These are phyloP conservation scores for Scaeva pyrastri DNA, from an alignment of 2,888 invertebrate genomes.

Conservation along the genomic window DNA sequence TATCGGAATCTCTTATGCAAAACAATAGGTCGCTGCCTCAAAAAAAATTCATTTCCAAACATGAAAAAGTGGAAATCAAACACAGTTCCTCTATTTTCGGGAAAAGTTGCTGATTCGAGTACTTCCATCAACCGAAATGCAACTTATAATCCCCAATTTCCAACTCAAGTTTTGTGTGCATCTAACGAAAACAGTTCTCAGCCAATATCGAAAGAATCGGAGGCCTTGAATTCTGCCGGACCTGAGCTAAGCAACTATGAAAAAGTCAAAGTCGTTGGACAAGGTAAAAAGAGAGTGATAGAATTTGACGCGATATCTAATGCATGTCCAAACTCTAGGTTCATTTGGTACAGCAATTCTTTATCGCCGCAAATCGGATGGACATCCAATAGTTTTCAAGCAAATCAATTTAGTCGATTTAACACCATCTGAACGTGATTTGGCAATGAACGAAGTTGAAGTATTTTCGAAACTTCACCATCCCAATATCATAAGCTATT, in stretches of 20 bases:
- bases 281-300: constrained; percentile 77
- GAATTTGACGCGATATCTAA: neutral
- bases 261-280: constrained; percentile 82
- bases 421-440: constrained; percentile 87
- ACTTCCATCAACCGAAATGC: constrained; percentile 68
- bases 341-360: constrained; percentile 90
- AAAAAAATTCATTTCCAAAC: neutral
- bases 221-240: constrained; percentile 78
- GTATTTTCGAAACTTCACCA: constrained; percentile 89
- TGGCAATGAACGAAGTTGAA: constrained; percentile 89
- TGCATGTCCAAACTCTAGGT: constrained; percentile 79
- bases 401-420: constrained; percentile 90
- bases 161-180: constrained; percentile 41
- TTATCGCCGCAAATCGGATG: constrained; percentile 87
- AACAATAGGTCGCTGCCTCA: too few relatives aligned
- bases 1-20: neutral
- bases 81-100: constrained; percentile 82
- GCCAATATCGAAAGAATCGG: constrained; percentile 28
- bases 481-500: constrained; percentile 90
- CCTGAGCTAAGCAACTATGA: constrained; percentile 82
- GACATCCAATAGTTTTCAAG: constrained; percentile 88
- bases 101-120: constrained; percentile 80
- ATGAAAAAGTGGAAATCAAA: constrained; percentile 82
- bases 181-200: constrained; percentile 21
- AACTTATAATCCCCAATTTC: constrained; percentile 78